A percentile compares a stretch with the other conserved stretches of the same genome.
Conservation (phyloP, 2,113 vertebrate genomes). For the Ranitomeya variabilis region DNA sequence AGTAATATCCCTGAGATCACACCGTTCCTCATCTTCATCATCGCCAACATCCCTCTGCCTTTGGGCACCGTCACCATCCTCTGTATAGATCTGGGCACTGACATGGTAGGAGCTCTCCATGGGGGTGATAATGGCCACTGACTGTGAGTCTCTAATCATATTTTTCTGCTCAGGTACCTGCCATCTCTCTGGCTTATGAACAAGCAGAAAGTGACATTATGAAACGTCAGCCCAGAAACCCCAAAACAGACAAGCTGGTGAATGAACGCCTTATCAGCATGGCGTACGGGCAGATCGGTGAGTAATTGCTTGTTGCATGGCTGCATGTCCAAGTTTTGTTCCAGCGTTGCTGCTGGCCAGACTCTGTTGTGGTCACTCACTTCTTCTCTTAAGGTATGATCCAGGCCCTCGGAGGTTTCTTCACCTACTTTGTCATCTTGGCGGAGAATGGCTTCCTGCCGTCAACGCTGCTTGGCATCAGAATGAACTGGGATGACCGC, state of each 20-base stretch:
- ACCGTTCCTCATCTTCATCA: constrained; percentile 84
- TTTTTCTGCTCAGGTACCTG: constrained; percentile 73
- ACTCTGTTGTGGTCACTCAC: background rate
- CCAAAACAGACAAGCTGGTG: constrained; percentile 84
- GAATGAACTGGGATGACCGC: constrained; percentile 81
- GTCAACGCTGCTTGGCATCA: constrained; percentile 74
- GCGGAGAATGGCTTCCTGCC: constrained; percentile 82
- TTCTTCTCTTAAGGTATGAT: constrained; percentile 78
- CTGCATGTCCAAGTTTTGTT: too few species aligned
- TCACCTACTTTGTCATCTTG: constrained; percentile 82
- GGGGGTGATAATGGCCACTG: background rate
- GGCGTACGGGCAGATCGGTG: constrained; percentile 88
- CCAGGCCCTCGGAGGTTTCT: constrained; percentile 86
- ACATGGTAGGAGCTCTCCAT: constrained; percentile 70
- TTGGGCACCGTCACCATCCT: constrained; percentile 83
- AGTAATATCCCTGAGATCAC: constrained; percentile 88
- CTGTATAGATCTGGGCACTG: constrained; percentile 83
- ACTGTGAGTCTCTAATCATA: background rate
- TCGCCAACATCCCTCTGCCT: constrained; percentile 81
- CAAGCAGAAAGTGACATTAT: constrained; percentile 87
- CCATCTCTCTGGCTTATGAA: constrained; percentile 81
- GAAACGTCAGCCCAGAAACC: constrained; percentile 87
- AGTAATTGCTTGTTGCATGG: constrained; percentile 46
- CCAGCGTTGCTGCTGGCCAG: background rate
- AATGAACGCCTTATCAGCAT: constrained; percentile 83